phyloP scores from a whole-genome alignment of 2,797 vertebrate genomes.

The Notolepis coatsorum region DNA sequence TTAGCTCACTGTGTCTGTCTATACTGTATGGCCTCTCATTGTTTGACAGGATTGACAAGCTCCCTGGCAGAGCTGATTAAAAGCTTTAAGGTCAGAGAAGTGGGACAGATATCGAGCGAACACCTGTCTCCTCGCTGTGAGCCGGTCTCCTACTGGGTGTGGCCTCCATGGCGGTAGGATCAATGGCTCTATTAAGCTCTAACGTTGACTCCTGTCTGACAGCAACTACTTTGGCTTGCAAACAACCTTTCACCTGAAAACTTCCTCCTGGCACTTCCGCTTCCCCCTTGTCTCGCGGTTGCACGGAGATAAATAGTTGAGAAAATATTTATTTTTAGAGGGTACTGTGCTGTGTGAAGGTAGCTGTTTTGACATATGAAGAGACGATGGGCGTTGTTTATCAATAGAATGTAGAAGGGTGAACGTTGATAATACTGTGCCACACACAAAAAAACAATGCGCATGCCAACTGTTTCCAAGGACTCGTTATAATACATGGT shows the following conservation, averaged over 20 bases:
- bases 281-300: neutral
- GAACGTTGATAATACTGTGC: no score
- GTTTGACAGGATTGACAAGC: constrained; percentile 84
- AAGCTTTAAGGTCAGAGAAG: constrained; percentile 84
- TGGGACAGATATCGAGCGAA: constrained; percentile 82
- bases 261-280: constrained; percentile 31
- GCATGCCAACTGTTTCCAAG: no score
- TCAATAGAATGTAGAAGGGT: constrained; percentile 18
- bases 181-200: constrained; percentile 77
- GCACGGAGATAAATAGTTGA: no score
- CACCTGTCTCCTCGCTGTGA: constrained; percentile 76
- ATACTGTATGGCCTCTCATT: constrained; percentile 59
- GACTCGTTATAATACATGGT: no score
- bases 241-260: constrained; percentile 52
- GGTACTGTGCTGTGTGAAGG: neutral
- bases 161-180: constrained; percentile 68
- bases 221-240: constrained; percentile 59
- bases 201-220: constrained; percentile 35
- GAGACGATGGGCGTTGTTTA: no score
- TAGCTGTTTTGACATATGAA: no score
- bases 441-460: no score
- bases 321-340: no score
- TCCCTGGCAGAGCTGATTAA: constrained; percentile 85
- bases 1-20: constrained; percentile 60
- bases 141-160: constrained; percentile 68